Evolutionary conservation across 2,888 invertebrate genomes (phyloP), one percentile per base, ranked within the genome.

Genomic region (Athalia rosae): DNA sequence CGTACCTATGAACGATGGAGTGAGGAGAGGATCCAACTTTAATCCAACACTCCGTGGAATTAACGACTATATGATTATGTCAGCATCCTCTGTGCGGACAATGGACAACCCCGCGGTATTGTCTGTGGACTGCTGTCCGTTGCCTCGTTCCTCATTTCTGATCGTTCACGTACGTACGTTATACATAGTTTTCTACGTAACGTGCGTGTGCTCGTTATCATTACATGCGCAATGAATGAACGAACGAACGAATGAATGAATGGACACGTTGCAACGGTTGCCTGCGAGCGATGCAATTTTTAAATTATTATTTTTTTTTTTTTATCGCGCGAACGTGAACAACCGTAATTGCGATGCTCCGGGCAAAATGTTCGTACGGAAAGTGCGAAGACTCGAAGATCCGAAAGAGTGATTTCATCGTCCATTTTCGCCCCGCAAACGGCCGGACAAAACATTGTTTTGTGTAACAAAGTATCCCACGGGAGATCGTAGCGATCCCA

Each of bases 41-140:
- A 50, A 41, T 48, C 61, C 50, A n/a, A 74, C 74, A 62, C 74
- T 62, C 61, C 13, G 48, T 61, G 48, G 80, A 83, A 83, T 82
- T 84, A 82, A 83, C 86, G 84, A 11, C 11, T 85, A 85, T 87
- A 82, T 87, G 86, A 84, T 88, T 88, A 88, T 88, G 88, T 88
- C 88, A 88, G 88, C 88, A 88, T 88, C 88, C 88, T 88, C 87
- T 84, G 84, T 28, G 41, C 82, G 84, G 83, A 88, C 88, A 88
- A 88, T 88, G 81, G 87, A 83, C 85, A 87, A 86, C 85, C 86
- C 86, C 84, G 84, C 84, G 82, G 83, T 84, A 87, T 88, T 88
- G 87, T 88, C 85, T 84, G 81, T 79, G 79, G 82, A 81, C 81
- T 83, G 58, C 56, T 28, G 28, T 28, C 59, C 53, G 71, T 58